A percentile compares a stretch with the other conserved stretches of the same genome.
Evolutionary conservation across 1,140 invertebrate species (phyloP).

Genomic region (Tetragonula clypearis): DNA sequence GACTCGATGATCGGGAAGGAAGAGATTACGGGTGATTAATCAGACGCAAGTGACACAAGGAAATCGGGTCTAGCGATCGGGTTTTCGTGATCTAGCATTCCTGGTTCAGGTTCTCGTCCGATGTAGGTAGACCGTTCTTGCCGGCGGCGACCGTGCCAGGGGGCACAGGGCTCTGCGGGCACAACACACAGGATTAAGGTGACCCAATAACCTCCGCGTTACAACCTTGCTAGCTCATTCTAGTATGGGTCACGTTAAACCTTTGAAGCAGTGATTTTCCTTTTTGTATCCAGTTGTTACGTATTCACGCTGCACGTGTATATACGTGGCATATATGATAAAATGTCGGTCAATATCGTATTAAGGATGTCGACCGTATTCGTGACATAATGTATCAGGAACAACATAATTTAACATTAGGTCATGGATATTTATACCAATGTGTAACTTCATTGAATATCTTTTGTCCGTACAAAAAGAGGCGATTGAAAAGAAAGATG

Average conservation of each 20-base stretch:
- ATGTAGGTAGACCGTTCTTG: constrained; percentile 83
- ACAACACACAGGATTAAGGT: constrained; percentile 72
- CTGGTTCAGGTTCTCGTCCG: constrained; percentile 87
- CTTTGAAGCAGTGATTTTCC: constrained; percentile 24
- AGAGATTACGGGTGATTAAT: constrained; percentile 60
- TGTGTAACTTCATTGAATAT: neutral
- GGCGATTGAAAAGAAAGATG: too few species aligned
- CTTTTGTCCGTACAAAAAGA: too few species aligned
- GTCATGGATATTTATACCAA: neutral
- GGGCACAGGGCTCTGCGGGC: constrained; percentile 86
- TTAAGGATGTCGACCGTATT: neutral
- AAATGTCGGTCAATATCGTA: neutral
- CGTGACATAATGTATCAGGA: neutral
- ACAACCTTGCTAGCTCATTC: constrained; percentile 5
- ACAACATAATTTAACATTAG: neutral
- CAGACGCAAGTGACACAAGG: constrained; percentile 61
- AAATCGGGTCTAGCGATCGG: constrained; percentile 58
- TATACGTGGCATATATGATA: neutral
- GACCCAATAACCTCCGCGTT: constrained; percentile 36
- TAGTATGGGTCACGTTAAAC: constrained; percentile 34
- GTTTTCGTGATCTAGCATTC: constrained; percentile 79
- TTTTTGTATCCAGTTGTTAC: neutral
- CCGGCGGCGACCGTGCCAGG: constrained; percentile 80
- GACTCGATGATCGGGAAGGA: constrained; percentile 31
- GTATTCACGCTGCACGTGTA: neutral